Base-by-base conservation (phyloP, 2,113 vertebrate species). In the Lontra canadensis region DNA sequence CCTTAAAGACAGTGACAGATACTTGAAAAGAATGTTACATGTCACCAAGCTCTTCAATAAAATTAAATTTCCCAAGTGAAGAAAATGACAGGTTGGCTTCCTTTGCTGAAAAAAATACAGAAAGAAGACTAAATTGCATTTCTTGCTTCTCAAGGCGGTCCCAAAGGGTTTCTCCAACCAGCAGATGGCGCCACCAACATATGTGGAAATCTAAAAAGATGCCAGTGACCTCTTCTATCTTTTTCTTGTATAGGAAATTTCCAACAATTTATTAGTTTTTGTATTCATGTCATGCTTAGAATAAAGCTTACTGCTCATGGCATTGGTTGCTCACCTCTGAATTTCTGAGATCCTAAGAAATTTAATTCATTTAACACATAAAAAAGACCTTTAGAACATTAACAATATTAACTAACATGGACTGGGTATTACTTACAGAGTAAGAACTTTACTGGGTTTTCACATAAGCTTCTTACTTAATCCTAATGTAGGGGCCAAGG, bases 171-270 rank as follows among this genome's bases (percentile, higher is more conserved):
- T 11, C 44, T 78, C 71, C 13, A 21, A 88, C 65, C 98, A 97
- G 96, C 83, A 98, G 96, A 57, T 95, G 97, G 94, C 15, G 2
- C 78, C 69, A 55, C 65, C 71, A 93, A 52, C 93, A 67, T 88
- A 93, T 47, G 42, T 71, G 91, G 18, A 96, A 90, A 96, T 85
- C 1, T 18, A 15, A 78, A 76, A 91, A 25, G 8, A 7, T 29
- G 42, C 15, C 18, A 25, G 36, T n/a, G 39, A 12, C n/a, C 7
- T 21, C 69, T 94, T 80, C 14, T 83, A 95, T 82, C 42, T 2
- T 7, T 73, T 36, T 29, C 42, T 81, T 76, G 76, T 5, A 44
- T 8, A 47, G 39, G 18, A 61, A 52, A 90, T 74, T 42, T 63
- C 4, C 5, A 84, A 47, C 57, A 25, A 55, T 15, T 15, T 57